A percentile compares a stretch with the other conserved stretches of the same genome.
Evolutionary conservation across 2,797 vertebrate genomes (phyloP).

Genomic region (Trematomus bernacchii): DNA sequence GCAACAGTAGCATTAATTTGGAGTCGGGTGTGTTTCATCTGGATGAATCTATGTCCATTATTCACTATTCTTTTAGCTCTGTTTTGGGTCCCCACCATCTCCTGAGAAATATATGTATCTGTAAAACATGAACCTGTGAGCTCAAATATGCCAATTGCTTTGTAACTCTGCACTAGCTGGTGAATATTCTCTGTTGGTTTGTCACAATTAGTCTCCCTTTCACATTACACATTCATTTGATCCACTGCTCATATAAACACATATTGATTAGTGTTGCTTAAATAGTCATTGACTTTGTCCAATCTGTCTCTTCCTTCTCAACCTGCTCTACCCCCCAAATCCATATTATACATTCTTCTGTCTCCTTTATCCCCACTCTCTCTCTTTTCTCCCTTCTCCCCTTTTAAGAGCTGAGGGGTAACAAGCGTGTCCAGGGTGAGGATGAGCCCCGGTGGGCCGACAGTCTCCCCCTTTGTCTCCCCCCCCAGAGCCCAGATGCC

Average conservation of each 20-base stretch:
- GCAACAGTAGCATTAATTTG: neutral
- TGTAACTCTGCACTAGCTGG: too few species aligned
- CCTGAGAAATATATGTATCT: neutral
- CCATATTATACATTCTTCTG: constrained; percentile 32
- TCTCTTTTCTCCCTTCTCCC: neutral
- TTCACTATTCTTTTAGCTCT: neutral
- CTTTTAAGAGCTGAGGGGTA: constrained; percentile 37
- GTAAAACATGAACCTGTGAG: neutral
- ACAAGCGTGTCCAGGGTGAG: constrained; percentile 59
- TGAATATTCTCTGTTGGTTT: neutral
- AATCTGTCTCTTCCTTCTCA: constrained; percentile 4
- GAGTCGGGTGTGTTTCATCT: neutral
- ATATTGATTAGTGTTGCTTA: constrained; percentile 18
- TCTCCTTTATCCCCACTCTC: constrained; percentile 16
- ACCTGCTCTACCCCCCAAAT: neutral
- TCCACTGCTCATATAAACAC: neutral
- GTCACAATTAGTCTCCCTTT: neutral
- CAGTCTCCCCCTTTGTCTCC: constrained; percentile 66
- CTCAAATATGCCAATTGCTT: neutral
- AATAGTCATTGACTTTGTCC: constrained; percentile 17
- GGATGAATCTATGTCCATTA: neutral
- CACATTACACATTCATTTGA: neutral
- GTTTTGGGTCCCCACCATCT: neutral
- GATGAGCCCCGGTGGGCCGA: constrained; percentile 39
- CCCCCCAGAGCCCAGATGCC: constrained; percentile 63